Base-by-base conservation (phyloP, 1,140 invertebrate genomes). In the Drosophila nasuta region DNA sequence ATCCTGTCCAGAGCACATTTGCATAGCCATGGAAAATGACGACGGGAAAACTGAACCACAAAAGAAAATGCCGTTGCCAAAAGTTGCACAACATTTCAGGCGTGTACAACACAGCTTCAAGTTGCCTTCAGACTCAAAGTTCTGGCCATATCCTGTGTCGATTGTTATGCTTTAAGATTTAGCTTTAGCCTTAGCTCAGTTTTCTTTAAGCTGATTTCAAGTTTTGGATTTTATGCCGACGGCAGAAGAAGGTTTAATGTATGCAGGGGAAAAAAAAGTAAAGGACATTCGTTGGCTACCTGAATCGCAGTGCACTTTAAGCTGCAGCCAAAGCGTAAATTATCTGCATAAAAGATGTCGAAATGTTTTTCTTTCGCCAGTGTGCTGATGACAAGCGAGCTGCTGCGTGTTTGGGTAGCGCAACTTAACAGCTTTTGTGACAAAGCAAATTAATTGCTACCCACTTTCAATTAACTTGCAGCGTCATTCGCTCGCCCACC, bases 391-490 rank as follows among this genome's bases (percentile, higher is more conserved):
- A 7, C 10, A 5, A 6, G 20, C 17, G 41, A n/a, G 20, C 33
- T 33, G 33, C 5, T 5, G 33, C 20, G 20, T 3, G 20, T 58
- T 28, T 13, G 45, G 28, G 41, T 5, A 38, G 52, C 8, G 25
- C 8, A 69, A 85, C 70, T 87, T 79, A 87, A 86, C 82, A 82
- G 82, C 79, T 86, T 82, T 87, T 82, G 80, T 77, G 80, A 89
- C 83, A 88, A 88, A 83, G 83, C 85, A 89, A 83, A 88, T 88
- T 88, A 88, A 88, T 88, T 88, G 83, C 83, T 88, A 80, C 74
- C 83, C 83, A 80, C 66, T 88, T 88, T 89, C 83, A 88, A 88
- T 88, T 88, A 88, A 88, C 80, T 75, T 88, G 74, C 85, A 77
- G 72, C 49, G 10, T 8, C 57, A 25, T 4, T 25, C 20, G 20